phyloP scores from a whole-genome alignment of 2,888 invertebrate species.

The Plebejus argus region DNA sequence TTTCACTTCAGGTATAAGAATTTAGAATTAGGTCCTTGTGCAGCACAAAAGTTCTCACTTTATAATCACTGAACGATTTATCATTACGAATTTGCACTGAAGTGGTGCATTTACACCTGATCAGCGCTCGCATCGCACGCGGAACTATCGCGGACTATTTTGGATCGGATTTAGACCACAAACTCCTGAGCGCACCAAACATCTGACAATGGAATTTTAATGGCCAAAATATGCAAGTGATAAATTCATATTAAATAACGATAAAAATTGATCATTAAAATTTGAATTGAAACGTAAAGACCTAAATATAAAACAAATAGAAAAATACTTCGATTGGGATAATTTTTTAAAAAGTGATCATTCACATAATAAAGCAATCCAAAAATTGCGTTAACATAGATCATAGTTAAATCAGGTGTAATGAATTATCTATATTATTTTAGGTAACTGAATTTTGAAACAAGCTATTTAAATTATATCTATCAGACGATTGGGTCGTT shows the following conservation, averaged over 20 bases:
- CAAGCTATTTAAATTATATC: neutral
- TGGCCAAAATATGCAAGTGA: conserved; percentile 29
- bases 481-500: conserved; percentile 1
- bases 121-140: conserved; percentile 61
- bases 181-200: conserved; percentile 62
- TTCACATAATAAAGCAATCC: neutral
- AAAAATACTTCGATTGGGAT: neutral
- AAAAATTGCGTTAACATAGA: neutral
- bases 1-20: neutral
- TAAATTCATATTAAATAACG: neutral
- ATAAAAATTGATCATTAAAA: neutral
- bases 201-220: conserved; percentile 43
- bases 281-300: neutral
- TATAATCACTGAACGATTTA: conserved; percentile 20
- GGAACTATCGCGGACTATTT: conserved; percentile 74
- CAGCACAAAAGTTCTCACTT: neutral
- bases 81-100: conserved; percentile 33
- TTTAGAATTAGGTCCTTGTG: conserved; percentile 16
- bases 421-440: too few species aligned
- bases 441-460: neutral
- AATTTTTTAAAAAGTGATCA: neutral
- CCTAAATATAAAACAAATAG: neutral
- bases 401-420: too few species aligned
- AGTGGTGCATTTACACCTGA: conserved; percentile 66
- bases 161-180: conserved; percentile 72